Conservation (phyloP, 1,140 invertebrate species). For the Drosophila tsacasi region DNA sequence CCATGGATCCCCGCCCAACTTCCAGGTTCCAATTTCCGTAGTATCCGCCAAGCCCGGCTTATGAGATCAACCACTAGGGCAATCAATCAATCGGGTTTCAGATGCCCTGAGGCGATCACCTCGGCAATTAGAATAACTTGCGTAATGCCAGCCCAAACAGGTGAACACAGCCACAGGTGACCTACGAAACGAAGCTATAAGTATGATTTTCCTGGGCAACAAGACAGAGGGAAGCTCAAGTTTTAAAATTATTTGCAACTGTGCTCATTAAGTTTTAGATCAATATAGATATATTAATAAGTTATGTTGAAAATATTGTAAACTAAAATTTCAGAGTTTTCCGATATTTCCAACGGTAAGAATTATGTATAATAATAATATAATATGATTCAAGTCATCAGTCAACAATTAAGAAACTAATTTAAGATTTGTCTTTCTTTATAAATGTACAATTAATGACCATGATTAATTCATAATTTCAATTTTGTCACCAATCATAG, state of each 20-base stretch:
- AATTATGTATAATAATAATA: too few relatives aligned
- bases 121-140: conserved; percentile 53
- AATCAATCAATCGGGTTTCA: conserved; percentile 40
- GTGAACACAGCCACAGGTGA: conserved; percentile 23
- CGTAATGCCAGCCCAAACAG: conserved; percentile 38
- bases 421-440: too few relatives aligned
- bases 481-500: background rate
- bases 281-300: background rate
- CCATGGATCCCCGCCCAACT: conserved; percentile 2
- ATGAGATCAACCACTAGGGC: conserved; percentile 41
- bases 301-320: background rate
- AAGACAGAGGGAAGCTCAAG: background rate
- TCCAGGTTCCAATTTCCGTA: conserved; percentile 29
- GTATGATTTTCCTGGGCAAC: background rate
- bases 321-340: background rate
- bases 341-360: background rate
- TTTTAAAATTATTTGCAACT: background rate
- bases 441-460: background rate
- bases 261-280: too few relatives aligned
- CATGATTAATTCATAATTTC: background rate
- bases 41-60: conserved; percentile 27
- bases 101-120: conserved; percentile 42
- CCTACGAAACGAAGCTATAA: conserved; percentile 1
- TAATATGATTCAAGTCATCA: too few relatives aligned
- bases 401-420: too few relatives aligned